phyloP scores from a whole-genome alignment of 2,888 invertebrate species.

The Rhagophthalmus giganteus region DNA sequence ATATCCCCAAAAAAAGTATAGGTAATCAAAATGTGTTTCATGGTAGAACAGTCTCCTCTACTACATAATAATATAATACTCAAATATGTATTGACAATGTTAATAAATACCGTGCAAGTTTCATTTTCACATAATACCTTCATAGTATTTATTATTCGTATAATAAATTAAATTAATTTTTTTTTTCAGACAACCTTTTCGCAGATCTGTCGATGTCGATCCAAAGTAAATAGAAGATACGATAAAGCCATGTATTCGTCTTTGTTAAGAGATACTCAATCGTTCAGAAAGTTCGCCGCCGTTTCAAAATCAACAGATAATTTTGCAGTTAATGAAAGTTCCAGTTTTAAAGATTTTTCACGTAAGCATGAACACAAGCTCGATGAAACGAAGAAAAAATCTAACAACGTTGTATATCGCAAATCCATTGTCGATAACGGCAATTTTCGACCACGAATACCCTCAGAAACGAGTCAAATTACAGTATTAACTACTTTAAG shows the following conservation, averaged over 20 bases:
- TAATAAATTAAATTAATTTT: too few relatives aligned
- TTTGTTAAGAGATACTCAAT: slow-evolving; percentile 36
- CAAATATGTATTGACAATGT: too few relatives aligned
- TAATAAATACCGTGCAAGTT: too few relatives aligned
- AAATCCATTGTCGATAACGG: neutral
- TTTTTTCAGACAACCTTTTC: slow-evolving; percentile 55
- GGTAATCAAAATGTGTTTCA: too few relatives aligned
- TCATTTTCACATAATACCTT: too few relatives aligned
- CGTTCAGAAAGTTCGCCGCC: slow-evolving; percentile 31
- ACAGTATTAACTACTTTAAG: slow-evolving; percentile 47
- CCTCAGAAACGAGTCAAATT: slow-evolving; percentile 47
- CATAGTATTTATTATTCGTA: too few relatives aligned
- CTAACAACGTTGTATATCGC: neutral
- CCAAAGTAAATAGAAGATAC: slow-evolving; percentile 37
- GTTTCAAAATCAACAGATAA: slow-evolving; percentile 16
- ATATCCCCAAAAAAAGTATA: too few relatives aligned
- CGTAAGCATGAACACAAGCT: neutral
- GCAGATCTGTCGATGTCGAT: slow-evolving; percentile 51
- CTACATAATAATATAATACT: too few relatives aligned
- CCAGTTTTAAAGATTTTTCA: neutral
- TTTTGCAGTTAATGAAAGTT: neutral
- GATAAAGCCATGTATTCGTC: slow-evolving; percentile 33
- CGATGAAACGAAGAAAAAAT: neutral
- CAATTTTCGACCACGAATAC: slow-evolving; percentile 38
- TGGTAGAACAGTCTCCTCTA: too few relatives aligned